Evolutionary conservation across 2,113 vertebrate species (phyloP), one percentile per base, ranked within the genome.

Genomic region (Corythaixoides concolor): DNA sequence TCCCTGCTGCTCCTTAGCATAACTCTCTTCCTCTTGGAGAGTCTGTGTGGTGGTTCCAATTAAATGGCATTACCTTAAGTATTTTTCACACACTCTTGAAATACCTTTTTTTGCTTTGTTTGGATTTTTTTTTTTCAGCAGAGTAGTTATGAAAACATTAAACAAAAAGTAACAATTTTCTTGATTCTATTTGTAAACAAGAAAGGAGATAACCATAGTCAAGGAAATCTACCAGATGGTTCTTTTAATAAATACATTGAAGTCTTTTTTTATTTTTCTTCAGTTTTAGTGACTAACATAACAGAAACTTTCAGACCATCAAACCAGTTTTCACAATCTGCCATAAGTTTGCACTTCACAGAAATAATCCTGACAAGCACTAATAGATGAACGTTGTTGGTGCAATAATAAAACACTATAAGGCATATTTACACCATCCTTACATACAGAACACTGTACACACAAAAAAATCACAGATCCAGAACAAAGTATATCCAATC

Each of bases 351-450:
- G 96, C 96, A 97, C 97, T 98, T 98, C 95, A 98, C 97, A 97
- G 97, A 98, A 98, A 98, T 96, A 97, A 91, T 97, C 87, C 97
- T 94, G 93, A 97, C 96, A 96, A 98, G 97, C 96, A 97, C 94
- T 98, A 97, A 96, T 96, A 98, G 95, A 96, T 98, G 96, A 97
- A 97, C 2, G 1, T 79, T 89, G 85, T 97, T 93, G 95, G 94
- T 97, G 97, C 95, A 91, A 91, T 96, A 97, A 96, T 96, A 97
- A 97, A 98, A 97, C 79, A 97, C 55, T 93, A 97, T 97, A 98
- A 98, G 97, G 97, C 96, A 96, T 98, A 98, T 98, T 98, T 98
- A 98, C 97, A 98, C 96, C 98, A 96, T 97, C 95, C 59, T 97
- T 96, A 98, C 97, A 96, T 93, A 98, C 90, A 97, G 93, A 97